Percentiles rank a stretch among this genome's conserved stretches.
Evolutionary conservation across 2,113 vertebrate genomes (phyloP).

Genomic region (Gopherus flavomarginatus): DNA sequence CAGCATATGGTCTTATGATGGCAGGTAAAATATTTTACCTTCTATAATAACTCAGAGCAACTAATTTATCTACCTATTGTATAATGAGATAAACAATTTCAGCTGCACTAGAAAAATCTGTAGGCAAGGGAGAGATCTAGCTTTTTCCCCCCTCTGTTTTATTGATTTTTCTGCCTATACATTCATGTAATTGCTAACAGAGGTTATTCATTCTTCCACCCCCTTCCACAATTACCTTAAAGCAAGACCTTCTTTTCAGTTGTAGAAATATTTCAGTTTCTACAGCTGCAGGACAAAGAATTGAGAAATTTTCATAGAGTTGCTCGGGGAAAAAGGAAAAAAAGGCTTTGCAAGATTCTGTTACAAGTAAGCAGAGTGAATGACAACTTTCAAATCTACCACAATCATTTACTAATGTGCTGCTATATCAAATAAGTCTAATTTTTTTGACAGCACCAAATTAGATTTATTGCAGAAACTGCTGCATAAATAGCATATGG

Average conservation of each 20-base stretch:
- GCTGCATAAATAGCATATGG: conserved; percentile 87
- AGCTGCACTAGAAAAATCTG: conserved; percentile 62
- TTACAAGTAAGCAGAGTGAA: conserved; percentile 74
- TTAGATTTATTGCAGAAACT: conserved; percentile 87
- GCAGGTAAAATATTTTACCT: conserved; percentile 79
- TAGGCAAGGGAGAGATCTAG: conserved; percentile 36
- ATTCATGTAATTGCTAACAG: conserved; percentile 50
- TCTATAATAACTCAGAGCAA: conserved; percentile 72
- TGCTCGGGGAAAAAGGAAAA: conserved; percentile 26
- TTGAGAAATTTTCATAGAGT: conserved; percentile 68
- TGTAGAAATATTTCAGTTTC: conserved; percentile 70
- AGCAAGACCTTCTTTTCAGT: conserved; percentile 64
- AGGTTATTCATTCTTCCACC: conserved; percentile 53
- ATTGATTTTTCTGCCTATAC: conserved; percentile 39
- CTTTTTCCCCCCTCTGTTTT: neutral
- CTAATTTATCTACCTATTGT: conserved; percentile 72
- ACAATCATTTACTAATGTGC: conserved; percentile 83
- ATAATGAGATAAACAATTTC: conserved; percentile 70
- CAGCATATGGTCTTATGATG: conserved; percentile 70
- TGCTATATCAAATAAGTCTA: conserved; percentile 84
- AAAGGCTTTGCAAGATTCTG: conserved; percentile 56
- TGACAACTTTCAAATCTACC: conserved; percentile 82
- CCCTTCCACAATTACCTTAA: conserved; percentile 66
- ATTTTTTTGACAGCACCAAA: conserved; percentile 84
- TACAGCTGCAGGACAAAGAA: conserved; percentile 77